phyloP scores from a whole-genome alignment of 2,797 vertebrate species.

The Crenichthys baileyi region DNA sequence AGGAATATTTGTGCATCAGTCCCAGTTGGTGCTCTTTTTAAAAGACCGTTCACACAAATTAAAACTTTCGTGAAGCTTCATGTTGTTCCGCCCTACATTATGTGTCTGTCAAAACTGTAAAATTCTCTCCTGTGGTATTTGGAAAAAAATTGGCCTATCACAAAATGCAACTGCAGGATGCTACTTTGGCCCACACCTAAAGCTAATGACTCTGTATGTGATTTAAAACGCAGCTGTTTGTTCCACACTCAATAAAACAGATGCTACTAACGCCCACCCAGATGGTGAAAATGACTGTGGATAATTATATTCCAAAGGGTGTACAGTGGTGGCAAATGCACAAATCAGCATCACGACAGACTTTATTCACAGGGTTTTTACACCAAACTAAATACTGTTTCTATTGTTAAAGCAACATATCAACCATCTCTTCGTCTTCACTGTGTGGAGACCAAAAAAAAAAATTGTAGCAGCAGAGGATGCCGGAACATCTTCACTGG shows the following conservation, averaged over 20 bases:
- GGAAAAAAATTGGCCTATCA: not conserved
- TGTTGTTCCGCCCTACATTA: not conserved
- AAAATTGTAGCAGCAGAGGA: not conserved
- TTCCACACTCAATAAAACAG: slow-evolving; percentile 27
- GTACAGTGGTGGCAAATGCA: not conserved
- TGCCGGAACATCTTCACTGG: not conserved
- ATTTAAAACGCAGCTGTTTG: slow-evolving; percentile 31
- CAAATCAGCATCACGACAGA: slow-evolving; percentile 48
- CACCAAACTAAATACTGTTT: slow-evolving; percentile 86
- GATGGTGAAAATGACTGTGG: slow-evolving; percentile 16
- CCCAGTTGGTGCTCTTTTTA: not conserved
- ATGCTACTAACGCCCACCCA: slow-evolving; percentile 29
- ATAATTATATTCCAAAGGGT: slow-evolving; percentile 1
- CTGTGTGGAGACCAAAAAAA: slow-evolving; percentile 28
- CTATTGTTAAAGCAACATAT: slow-evolving; percentile 57
- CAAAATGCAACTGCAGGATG: slow-evolving; percentile 1
- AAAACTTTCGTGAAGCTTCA: not conserved
- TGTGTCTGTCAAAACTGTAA: not conserved
- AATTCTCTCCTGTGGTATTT: not conserved
- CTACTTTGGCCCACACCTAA: not conserved
- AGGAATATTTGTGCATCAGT: not conserved
- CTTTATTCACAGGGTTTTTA: slow-evolving; percentile 85
- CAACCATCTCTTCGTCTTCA: not conserved
- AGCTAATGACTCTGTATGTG: slow-evolving; percentile 1
- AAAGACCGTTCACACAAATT: too few species aligned